phyloP scores from a whole-genome alignment of 1,140 invertebrate species.

The Neodiprion lecontei region DNA sequence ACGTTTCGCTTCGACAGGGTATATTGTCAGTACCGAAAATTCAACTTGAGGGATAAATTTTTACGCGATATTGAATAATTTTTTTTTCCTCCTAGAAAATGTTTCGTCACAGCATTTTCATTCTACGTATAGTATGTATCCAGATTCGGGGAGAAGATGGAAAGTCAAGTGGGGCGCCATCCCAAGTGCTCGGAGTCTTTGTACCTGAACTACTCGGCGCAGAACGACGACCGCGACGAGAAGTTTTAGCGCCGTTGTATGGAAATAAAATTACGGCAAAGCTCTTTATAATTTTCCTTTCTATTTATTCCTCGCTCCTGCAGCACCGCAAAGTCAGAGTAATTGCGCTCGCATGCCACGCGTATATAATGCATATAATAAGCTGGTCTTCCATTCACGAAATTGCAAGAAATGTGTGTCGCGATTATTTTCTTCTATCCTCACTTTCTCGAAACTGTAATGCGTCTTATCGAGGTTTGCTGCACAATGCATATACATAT shows the following conservation, averaged over 20 bases:
- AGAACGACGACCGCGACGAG: background rate
- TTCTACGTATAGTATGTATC: no score
- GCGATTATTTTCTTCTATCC: no score
- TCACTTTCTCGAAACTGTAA: no score
- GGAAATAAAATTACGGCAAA: background rate
- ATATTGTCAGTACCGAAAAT: background rate
- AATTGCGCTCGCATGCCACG: constrained; percentile 14
- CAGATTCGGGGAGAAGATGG: no score
- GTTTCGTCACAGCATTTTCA: no score
- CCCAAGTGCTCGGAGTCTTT: background rate
- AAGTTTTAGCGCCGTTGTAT: background rate
- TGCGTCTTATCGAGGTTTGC: no score
- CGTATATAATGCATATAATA: constrained; percentile 6
- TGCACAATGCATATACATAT: no score
- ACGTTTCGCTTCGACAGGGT: no score
- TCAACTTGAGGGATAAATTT: background rate
- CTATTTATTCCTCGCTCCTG: background rate
- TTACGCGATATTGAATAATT: no score
- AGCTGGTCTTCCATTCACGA: background rate
- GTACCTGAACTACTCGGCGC: background rate
- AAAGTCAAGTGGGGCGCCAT: background rate
- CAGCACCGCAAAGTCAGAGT: background rate
- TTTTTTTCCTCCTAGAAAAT: no score
- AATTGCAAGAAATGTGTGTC: no score
- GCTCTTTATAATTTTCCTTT: constrained; percentile 4